Conservation (phyloP, 2,888 invertebrate species). For the Protophormia terraenovae region DNA sequence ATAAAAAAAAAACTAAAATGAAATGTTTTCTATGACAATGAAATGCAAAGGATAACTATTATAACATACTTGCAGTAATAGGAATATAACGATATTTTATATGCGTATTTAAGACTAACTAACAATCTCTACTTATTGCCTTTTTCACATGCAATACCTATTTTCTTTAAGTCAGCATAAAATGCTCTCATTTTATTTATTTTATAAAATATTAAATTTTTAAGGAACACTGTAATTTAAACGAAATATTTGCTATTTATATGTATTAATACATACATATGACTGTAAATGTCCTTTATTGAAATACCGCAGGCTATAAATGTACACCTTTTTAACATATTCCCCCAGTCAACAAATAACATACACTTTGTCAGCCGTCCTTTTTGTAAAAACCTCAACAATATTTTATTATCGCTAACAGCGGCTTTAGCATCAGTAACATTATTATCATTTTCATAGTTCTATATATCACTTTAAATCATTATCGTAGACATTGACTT, state of each 20-base stretch:
- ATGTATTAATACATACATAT: neutral
- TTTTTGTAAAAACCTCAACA: constrained; percentile 1
- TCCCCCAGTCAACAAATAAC: neutral
- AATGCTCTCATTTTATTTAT: neutral
- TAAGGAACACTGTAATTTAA: too few species aligned
- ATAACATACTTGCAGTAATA: neutral
- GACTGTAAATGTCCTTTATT: neutral
- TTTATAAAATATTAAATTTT: neutral
- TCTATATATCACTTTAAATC: neutral
- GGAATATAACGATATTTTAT: neutral
- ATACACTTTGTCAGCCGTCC: neutral
- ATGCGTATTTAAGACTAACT: neutral
- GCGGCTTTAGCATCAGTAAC: neutral
- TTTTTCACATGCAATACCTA: constrained; percentile 19
- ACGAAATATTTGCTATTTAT: neutral
- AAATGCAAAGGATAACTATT: constrained; percentile 13
- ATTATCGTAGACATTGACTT: neutral
- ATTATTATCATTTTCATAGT: neutral
- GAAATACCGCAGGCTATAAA: constrained; percentile 29
- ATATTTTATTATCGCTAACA: constrained; percentile 34
- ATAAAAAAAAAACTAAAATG: constrained; percentile 11
- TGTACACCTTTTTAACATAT: constrained; percentile 50
- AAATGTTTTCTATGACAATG: constrained; percentile 18
- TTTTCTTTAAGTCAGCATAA: constrained; percentile 34
- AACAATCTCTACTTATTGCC: neutral